Percentiles rank a stretch among this genome's conserved stretches.
phyloP scores from a whole-genome alignment of 1,140 invertebrate species.

The Chymomyza costata region DNA sequence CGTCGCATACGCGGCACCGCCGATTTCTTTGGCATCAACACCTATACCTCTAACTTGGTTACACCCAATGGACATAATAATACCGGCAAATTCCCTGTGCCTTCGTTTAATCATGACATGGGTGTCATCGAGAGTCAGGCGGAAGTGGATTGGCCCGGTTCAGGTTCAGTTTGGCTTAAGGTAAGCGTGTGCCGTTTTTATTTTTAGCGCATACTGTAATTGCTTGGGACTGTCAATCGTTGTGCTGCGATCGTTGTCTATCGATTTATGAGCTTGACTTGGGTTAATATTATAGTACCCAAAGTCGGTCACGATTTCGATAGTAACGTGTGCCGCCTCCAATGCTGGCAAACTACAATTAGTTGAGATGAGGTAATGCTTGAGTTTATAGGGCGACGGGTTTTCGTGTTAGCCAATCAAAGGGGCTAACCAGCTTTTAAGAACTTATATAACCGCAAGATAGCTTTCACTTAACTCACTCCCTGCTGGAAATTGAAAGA shows the following conservation, averaged over 20 bases:
- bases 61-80: conserved; percentile 73
- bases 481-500: too few relatives aligned
- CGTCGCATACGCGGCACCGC: conserved; percentile 77
- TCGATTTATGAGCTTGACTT: conserved; percentile 1
- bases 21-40: conserved; percentile 81
- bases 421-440: too few relatives aligned
- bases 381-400: too few relatives aligned
- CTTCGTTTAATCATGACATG: conserved; percentile 77
- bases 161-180: conserved; percentile 77
- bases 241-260: too few relatives aligned
- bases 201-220: too few relatives aligned
- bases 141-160: conserved; percentile 74
- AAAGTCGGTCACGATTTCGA: conserved; percentile 5
- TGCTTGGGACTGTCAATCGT: too few relatives aligned
- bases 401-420: too few relatives aligned
- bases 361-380: conserved; percentile 26
- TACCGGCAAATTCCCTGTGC: conserved; percentile 72
- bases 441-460: conserved; percentile 7
- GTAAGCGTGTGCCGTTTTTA: conserved; percentile 56
- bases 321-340: not conserved
- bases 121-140: conserved; percentile 75
- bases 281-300: conserved; percentile 1
- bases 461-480: too few relatives aligned
- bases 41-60: conserved; percentile 77
- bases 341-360: conserved; percentile 7